Evolutionary conservation across 1,140 invertebrate species (phyloP).

Genomic region (Drosophila pectinifera): DNA sequence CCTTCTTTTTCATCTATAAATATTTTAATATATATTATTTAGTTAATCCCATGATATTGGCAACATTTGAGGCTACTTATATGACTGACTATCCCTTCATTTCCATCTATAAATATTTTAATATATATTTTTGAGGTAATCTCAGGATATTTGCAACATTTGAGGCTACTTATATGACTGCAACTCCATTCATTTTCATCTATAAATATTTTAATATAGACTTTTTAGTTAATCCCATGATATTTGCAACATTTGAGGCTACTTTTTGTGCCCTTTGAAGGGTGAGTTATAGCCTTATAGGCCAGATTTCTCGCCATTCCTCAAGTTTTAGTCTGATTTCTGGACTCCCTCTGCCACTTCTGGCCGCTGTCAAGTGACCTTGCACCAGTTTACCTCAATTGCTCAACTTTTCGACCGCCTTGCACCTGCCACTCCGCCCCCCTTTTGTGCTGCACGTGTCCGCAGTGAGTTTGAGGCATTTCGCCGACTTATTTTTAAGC

Average conservation of each 20-base stretch:
- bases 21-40: no score
- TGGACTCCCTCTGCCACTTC: not conserved
- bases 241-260: not conserved
- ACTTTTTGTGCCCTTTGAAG: no score
- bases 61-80: no score
- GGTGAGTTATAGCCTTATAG: no score
- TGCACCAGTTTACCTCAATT: constrained; percentile 34
- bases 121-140: not conserved
- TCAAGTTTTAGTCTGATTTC: not conserved
- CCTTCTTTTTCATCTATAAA: no score
- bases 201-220: no score
- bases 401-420: constrained; percentile 25
- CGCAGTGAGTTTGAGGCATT: constrained; percentile 24
- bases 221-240: no score
- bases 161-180: no score
- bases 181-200: no score
- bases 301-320: not conserved
- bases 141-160: no score
- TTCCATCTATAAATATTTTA: not conserved
- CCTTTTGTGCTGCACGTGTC: constrained; percentile 11
- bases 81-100: not conserved
- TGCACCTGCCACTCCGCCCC: constrained; percentile 14
- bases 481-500: constrained; percentile 30
- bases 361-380: constrained; percentile 28
- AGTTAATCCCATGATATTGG: no score